Percentiles rank a stretch among this genome's conserved stretches.
Evolutionary conservation across 1,140 invertebrate species (phyloP).

Genomic region (Matsumurasca onukii): DNA sequence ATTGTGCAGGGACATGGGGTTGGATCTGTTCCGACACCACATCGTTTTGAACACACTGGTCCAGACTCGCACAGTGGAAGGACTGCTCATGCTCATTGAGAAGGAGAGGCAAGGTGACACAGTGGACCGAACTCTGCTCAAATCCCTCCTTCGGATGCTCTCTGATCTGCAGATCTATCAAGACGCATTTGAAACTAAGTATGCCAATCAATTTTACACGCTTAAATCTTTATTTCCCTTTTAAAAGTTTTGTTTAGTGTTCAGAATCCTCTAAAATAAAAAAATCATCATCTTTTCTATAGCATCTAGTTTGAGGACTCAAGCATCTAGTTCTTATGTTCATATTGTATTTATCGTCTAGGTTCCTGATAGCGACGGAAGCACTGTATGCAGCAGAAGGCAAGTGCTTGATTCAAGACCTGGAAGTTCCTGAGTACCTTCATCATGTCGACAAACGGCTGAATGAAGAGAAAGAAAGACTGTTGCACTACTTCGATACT

Average conservation of each 20-base stretch:
- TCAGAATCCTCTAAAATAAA: no score
- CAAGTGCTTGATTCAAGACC: conserved; percentile 87
- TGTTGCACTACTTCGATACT: conserved; percentile 92
- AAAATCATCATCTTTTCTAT: no score
- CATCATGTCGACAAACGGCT: conserved; percentile 92
- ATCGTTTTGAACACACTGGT: conserved; percentile 90
- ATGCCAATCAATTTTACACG: conserved; percentile 37
- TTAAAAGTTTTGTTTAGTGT: no score
- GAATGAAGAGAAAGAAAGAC: conserved; percentile 92
- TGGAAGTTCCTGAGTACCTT: conserved; percentile 93
- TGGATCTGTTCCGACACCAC: conserved; percentile 92
- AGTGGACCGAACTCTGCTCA: conserved; percentile 91
- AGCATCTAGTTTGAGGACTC: no score
- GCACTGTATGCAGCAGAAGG: conserved; percentile 91
- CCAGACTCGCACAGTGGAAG: conserved; percentile 92
- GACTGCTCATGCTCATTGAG: conserved; percentile 90
- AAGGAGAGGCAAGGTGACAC: conserved; percentile 91
- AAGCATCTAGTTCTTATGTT: no score
- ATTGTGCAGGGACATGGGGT: conserved; percentile 94
- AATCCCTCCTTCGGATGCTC: conserved; percentile 94
- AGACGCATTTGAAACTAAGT: conserved; percentile 91
- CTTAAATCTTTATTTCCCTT: no score
- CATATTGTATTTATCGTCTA: conserved; percentile 45
- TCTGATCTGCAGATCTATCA: conserved; percentile 97
- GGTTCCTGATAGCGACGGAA: conserved; percentile 90